Base-by-base conservation (phyloP, 2,888 invertebrate species). In the Myopa testacea region DNA sequence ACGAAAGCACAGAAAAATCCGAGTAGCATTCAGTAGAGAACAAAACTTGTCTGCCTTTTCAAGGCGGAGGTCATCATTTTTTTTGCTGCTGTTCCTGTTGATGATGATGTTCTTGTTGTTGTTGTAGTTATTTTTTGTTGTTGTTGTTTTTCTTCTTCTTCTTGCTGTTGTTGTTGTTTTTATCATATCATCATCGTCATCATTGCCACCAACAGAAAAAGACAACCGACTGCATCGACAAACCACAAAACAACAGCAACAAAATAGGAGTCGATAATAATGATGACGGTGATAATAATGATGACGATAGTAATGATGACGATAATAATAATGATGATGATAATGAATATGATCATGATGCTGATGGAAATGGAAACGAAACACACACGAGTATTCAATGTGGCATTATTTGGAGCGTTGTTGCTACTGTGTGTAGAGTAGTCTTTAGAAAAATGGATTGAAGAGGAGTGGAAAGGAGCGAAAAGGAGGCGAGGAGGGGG, bases 111-210 rank as follows among this genome's bases (percentile, higher is more conserved):
- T 45, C 45, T 45, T 45, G 45, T 45, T 73, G 73, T 76, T 71
- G 78, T 70, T 76, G 73, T 78, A 70, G 40, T 45, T 37, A 38
- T 65, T 16, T 16, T 26, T 26, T 26, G 26, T 26, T 26, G 26
- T 26, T 26, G 26, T 10, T 45, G 4, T 8, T 45, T 6, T 8
- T 45, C 7, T 45, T 3, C 45, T 45, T 45, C 7, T 45, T 76
- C 69, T 73, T 71, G 78, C 63, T 76, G 73, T 78, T 76, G 73
- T 73, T 71, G 78, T 70, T 76, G 73, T 78, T 70, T 34, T 45
- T 37, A 65, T 65, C 26, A 26, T 16, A 19, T 7, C 37, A 55
- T 16, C 45, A 45, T 8, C 63, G 55, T 19, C 45, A 45, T 38
- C 8, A 73, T 19, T 26, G 45, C 52, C 37, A 67, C 14, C 38